Evolutionary conservation across 2,797 vertebrate species (phyloP), one percentile per base, ranked within the genome.

Genomic region (Meriones psammophilus): DNA sequence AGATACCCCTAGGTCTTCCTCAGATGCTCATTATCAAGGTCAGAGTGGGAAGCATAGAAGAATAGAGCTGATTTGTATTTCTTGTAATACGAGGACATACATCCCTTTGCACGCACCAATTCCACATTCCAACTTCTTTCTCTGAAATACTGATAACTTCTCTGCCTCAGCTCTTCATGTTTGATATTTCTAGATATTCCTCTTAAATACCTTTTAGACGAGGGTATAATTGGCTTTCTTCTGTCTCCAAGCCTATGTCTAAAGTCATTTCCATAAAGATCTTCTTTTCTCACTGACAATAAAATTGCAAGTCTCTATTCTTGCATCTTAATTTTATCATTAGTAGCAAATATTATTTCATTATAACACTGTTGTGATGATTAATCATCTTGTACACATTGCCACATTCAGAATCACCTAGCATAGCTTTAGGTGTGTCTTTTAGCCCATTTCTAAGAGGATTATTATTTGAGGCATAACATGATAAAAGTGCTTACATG

Each of bases 241-340:
- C 33, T 36, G 50, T 83, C 36, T 83, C 42, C 33, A 62, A 36
- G 17, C n/a, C 6, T 56, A 60, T 89, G 12, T 24, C 12, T 5
- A 58, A 88, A 58, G 4, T 39, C 30, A 64, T 64, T 97, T 95
- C 77, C 56, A 64, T 50, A 20, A 4, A 92, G 30, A 18, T 2
- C 22, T 30, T 95, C 28, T 42, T 83, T 78, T 17, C 74, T 88
- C n/a, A n/a, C n/a, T 60, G 62, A 28, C 86, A 81, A 78, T 89
- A 92, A 86, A 92, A 64, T 66, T 54, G 9, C 20, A 87, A 62
- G 56, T 36, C 22, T 28, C 69, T 9, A 36, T 66, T 26, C 9
- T 50, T 60, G 4, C 2, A 73, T 33, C 24, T 90, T 90, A 24
- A 30, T 50, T 50, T 93, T 89, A 66, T 79, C 26, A 80, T 92